Evolutionary conservation across 2,888 invertebrate species (phyloP), one percentile per base, ranked within the genome.

Genomic region (Exephanes ischioxanthus): DNA sequence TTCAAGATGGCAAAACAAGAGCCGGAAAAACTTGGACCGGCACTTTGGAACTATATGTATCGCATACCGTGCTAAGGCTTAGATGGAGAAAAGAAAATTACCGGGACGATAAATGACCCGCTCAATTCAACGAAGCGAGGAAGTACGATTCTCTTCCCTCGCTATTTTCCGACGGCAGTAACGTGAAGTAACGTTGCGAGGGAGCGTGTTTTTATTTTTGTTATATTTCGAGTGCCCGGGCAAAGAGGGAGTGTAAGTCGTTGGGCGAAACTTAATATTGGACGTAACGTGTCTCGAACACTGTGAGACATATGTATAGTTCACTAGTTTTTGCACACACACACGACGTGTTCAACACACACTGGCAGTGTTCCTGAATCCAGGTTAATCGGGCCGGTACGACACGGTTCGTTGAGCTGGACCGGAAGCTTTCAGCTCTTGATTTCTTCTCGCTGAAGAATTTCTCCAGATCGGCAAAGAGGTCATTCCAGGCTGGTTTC

Each of bases 381-480:
- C 76, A 84, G 86, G 84, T 86, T 86, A 86, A 86, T 82, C 84
- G 85, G 55, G 53, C 76, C 84, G 53, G 75, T 76, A 66, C 67
- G 77, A 53, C 55, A 41, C 77, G 77, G 67, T 77, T 53, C 67
- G 67, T 66, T 67, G 77, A 67, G 67, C 67, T 30, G 67, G 53
- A 67, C 37, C 67, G 67, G 41, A 67, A 37, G 66, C 51, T 76
- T 76, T 66, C 63, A 66, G 51, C 51, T 51, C 66, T 19, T 51
- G 66, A 51, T 48, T 66, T 30, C 22, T 66, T 48, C 33, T 66
- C 63, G 14, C 66, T 66, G 63, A 51, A 19, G 51, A 33, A 11
- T 30, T 63, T 16, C 61, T 30, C 33, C n/a, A 16, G n/a, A 63
- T 26, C 16, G n/a, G 61, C 30, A 19, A 33, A 19, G 66, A 33